Conservation (phyloP, 2,888 invertebrate genomes). For the Cephus sareptanus region DNA sequence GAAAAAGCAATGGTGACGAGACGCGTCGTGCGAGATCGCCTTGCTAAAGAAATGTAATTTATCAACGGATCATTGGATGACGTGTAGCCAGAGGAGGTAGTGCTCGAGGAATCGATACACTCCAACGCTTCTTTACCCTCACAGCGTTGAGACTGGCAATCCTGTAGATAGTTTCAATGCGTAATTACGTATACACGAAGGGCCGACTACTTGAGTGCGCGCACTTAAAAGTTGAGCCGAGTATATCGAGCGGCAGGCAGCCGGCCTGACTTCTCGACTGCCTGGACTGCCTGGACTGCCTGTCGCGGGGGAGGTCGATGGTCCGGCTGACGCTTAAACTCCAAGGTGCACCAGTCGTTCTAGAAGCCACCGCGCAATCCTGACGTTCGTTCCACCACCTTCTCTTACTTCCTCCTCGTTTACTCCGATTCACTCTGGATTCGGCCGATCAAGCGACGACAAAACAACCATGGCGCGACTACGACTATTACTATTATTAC, state of each 20-base stretch:
- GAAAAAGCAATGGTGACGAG: not conserved
- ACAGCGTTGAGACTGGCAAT: not conserved
- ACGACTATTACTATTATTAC: no score
- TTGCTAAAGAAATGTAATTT: not conserved
- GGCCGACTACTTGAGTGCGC: not conserved
- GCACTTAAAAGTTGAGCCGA: not conserved
- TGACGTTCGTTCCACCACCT: not conserved
- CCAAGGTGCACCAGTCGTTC: not conserved
- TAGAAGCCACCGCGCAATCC: no score
- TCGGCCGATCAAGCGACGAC: not conserved
- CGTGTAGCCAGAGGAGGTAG: no score
- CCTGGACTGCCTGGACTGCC: not conserved
- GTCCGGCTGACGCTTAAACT: not conserved
- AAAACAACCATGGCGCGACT: not conserved
- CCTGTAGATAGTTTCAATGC: not conserved
- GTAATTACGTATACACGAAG: not conserved
- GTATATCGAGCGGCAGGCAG: not conserved
- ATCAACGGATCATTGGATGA: not conserved
- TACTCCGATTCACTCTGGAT: not conserved
- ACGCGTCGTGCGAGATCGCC: no score
- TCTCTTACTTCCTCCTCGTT: not conserved
- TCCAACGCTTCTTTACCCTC: not conserved
- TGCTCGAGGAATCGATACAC: not conserved
- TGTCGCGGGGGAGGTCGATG: not conserved
- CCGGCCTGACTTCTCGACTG: not conserved